phyloP scores from a whole-genome alignment of 2,888 invertebrate genomes.

The Drosophila flavopinicola region DNA sequence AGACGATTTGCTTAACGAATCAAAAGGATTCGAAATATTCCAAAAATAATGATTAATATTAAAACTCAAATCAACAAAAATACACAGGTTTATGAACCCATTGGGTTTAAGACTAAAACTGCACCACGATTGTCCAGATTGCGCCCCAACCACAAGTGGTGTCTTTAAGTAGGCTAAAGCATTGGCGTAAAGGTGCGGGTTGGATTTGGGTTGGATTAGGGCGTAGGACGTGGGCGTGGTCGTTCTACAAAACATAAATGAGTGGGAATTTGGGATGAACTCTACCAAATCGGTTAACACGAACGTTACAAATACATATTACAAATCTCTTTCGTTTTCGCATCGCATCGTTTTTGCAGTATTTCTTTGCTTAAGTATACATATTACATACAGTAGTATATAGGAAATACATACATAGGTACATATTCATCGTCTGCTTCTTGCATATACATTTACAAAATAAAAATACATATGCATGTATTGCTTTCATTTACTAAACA shows the following conservation, averaged over 20 bases:
- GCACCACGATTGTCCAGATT: constrained; percentile 41
- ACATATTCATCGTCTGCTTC: constrained; percentile 11
- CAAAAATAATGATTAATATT: constrained; percentile 39
- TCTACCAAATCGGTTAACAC: constrained; percentile 22
- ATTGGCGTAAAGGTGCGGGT: constrained; percentile 4
- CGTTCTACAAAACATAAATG: constrained; percentile 25
- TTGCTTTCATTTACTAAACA: constrained; percentile 42
- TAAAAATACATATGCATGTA: constrained; percentile 37
- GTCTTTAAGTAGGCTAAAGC: constrained; percentile 69
- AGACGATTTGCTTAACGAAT: constrained; percentile 47
- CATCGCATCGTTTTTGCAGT: constrained; percentile 11
- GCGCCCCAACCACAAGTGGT: constrained; percentile 31
- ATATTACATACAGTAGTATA: constrained; percentile 50
- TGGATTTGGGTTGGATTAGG: constrained; percentile 1
- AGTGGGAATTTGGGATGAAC: constrained; percentile 24
- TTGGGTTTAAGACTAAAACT: constrained; percentile 84
- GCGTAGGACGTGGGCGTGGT: constrained; percentile 15
- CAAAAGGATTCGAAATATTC: constrained; percentile 11
- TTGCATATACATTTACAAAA: constrained; percentile 32
- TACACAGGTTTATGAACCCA: constrained; percentile 84
- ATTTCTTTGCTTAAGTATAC: constrained; percentile 44
- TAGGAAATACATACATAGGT: constrained; percentile 43
- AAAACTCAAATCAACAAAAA: constrained; percentile 70
- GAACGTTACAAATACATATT: constrained; percentile 45
- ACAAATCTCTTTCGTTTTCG: constrained; percentile 55